Base-by-base conservation (phyloP, 2,888 invertebrate species). In the Acronicta aceris region DNA sequence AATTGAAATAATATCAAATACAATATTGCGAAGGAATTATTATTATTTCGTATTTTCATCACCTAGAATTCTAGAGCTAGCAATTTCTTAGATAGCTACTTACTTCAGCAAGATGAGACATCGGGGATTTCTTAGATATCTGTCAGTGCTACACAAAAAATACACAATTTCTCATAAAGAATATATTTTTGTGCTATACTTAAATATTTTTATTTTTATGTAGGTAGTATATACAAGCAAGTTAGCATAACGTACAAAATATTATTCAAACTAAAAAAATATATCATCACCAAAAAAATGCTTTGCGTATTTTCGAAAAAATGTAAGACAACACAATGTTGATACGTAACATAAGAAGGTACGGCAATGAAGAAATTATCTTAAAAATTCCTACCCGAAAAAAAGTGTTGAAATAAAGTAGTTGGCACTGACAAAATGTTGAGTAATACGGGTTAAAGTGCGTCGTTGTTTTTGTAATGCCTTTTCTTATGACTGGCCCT, bases 401-500 rank as follows among this genome's bases (percentile, higher is more conserved):
- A 51, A 66, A 79, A 79, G 76, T 79, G 78, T 70, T 70, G 71
- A 84, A 87, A 88, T 89, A 80, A 83, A 87, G 86, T 85, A 87
- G 85, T 90, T 89, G 88, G 86, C 88, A 86, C 82, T 88, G 88
- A 85, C 86, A 89, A 89, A 88, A 89, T 85, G 88, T 89, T 88
- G 88, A 89, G 87, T 89, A 90, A 90, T 89, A 90, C 82, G 82
- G 85, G 84, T 83, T 85, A 83, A 87, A 91, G 89, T 90, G 88
- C 89, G 87, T 89, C 88, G 89, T 91, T 91, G 91, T 93, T 93
- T 92, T 93, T 90, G 89, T 92, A 91, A 92, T 90, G 91, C 83
- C 86, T 86, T 90, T 90, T 91, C 90, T 91, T 90, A 93, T 90
- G 90, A 89, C 89, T 89, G 84, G 86, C 90, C 91, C 91, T 93